phyloP scores from a whole-genome alignment of 2,888 invertebrate species.

The Eupeodes luniger region DNA sequence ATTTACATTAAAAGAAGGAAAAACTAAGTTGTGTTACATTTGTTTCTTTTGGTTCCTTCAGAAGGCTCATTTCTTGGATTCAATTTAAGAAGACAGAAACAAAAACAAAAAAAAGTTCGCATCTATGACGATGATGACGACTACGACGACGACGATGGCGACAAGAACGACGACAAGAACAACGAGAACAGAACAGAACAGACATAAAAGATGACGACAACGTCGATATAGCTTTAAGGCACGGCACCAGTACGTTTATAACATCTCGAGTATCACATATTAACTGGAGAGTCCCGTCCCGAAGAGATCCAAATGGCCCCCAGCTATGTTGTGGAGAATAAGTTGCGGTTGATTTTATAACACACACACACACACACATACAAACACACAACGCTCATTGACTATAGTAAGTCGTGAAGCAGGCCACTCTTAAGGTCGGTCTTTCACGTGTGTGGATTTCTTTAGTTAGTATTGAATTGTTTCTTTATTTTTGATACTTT shows the following conservation, averaged over 20 bases:
- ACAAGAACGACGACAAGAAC: conserved; percentile 29
- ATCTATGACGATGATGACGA: conserved; percentile 9
- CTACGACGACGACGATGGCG: conserved; percentile 26
- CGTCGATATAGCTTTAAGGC: conserved; percentile 67
- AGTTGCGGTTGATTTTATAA: conserved; percentile 63
- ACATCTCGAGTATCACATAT: conserved; percentile 78
- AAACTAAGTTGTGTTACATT: not conserved
- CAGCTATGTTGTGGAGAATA: conserved; percentile 76
- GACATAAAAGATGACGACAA: conserved; percentile 71
- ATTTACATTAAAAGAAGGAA: conserved; percentile 38
- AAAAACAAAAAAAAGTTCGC: conserved; percentile 16
- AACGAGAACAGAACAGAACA: conserved; percentile 44
- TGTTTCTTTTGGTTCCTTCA: not conserved
- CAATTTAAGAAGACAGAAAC: not conserved
- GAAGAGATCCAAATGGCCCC: conserved; percentile 78
- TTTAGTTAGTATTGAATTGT: conserved; percentile 61
- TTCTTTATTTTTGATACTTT: conserved; percentile 26
- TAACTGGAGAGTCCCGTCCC: conserved; percentile 77
- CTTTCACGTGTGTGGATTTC: conserved; percentile 58
- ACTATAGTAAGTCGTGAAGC: conserved; percentile 25
- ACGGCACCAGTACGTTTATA: conserved; percentile 77
- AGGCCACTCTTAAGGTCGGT: conserved; percentile 14
- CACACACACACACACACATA: conserved; percentile 37
- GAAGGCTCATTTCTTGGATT: conserved; percentile 13
- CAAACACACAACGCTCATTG: conserved; percentile 59